phyloP scores from a whole-genome alignment of 2,113 vertebrate species.

The Dissostichus mawsoni region DNA sequence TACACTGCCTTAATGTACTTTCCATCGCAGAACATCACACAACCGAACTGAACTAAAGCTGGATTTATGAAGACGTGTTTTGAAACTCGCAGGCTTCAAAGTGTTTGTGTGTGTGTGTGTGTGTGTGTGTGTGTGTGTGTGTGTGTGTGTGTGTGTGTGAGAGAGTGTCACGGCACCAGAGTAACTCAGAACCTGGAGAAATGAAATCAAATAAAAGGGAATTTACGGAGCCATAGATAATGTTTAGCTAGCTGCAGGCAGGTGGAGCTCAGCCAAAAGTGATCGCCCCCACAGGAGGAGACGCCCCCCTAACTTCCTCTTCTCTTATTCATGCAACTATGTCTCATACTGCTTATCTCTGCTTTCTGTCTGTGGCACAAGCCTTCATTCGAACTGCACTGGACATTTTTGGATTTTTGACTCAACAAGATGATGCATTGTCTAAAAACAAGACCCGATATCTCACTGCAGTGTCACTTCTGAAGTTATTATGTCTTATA shows the following conservation, averaged over 20 bases:
- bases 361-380: too few species aligned
- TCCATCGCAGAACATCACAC: constrained; percentile 30
- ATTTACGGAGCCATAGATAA: constrained; percentile 77
- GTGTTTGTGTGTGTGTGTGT: constrained; percentile 6
- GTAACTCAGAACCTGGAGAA: constrained; percentile 41
- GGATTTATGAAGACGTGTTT: constrained; percentile 61
- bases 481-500: too few species aligned
- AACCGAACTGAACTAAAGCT: constrained; percentile 54
- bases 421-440: too few species aligned
- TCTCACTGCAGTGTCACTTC: too few species aligned
- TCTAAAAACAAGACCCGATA: too few species aligned
- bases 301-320: constrained; percentile 47
- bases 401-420: too few species aligned
- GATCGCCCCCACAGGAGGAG: constrained; percentile 76
- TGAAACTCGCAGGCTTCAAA: constrained; percentile 48
- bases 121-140: too few species aligned
- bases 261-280: constrained; percentile 77
- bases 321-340: too few species aligned
- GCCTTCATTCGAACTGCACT: too few species aligned
- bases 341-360: too few species aligned
- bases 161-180: constrained; percentile 45
- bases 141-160: too few species aligned
- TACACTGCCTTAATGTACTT: constrained; percentile 49
- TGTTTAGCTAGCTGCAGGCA: constrained; percentile 80
- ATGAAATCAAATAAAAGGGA: constrained; percentile 77